Percentiles rank a stretch among this genome's conserved stretches.
Evolutionary conservation across 2,797 vertebrate species (phyloP).

Genomic region (Rhinogobio ventralis): DNA sequence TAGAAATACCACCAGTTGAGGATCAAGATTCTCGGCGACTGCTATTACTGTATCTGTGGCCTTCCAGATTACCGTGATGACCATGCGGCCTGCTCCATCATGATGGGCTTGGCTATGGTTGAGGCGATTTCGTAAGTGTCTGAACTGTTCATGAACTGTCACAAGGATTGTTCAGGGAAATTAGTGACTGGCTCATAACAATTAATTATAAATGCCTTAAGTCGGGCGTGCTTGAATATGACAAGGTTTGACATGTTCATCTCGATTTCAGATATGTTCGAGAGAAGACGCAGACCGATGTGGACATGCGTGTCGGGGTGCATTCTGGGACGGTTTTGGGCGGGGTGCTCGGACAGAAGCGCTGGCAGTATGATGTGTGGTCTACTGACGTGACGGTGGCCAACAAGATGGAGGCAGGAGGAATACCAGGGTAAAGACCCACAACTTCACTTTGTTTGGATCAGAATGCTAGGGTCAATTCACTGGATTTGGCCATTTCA

Average conservation of each 20-base stretch:
- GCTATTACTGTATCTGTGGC: slow-evolving; percentile 95
- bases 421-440: slow-evolving; percentile 86
- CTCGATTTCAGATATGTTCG: slow-evolving; percentile 83
- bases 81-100: slow-evolving; percentile 90
- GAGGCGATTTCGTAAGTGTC: slow-evolving; percentile 92
- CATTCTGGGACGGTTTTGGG: slow-evolving; percentile 93
- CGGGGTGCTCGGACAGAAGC: slow-evolving; percentile 92
- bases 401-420: slow-evolving; percentile 96
- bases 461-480: neutral
- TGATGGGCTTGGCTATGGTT: slow-evolving; percentile 96
- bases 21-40: slow-evolving; percentile 95
- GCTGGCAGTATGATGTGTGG: slow-evolving; percentile 97
- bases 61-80: slow-evolving; percentile 92
- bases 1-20: slow-evolving; percentile 93
- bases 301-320: slow-evolving; percentile 95
- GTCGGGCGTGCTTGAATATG: neutral
- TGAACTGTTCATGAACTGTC: neutral
- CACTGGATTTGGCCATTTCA: neutral
- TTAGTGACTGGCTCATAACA: neutral
- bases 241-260: neutral
- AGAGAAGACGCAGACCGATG: slow-evolving; percentile 92
- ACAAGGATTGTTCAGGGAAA: neutral
- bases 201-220: neutral
- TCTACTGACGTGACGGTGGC: slow-evolving; percentile 94
- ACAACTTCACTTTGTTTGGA: neutral